A percentile compares a stretch with the other conserved stretches of the same genome.
phyloP scores from a whole-genome alignment of 2,113 vertebrate genomes.

The Varanus salvator region DNA sequence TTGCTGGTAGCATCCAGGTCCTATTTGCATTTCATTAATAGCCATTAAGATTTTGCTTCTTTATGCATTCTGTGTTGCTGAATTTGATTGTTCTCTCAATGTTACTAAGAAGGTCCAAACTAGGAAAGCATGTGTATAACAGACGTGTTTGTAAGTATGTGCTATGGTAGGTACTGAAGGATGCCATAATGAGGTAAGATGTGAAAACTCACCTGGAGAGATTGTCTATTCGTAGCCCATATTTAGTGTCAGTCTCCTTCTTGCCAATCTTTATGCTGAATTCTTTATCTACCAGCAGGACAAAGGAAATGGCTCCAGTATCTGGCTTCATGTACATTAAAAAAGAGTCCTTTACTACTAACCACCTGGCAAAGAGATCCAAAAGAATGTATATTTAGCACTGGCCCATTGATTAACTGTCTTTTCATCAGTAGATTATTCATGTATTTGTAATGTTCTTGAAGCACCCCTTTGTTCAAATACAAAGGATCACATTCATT shows the following conservation, averaged over 20 bases:
- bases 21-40: neutral
- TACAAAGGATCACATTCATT: neutral
- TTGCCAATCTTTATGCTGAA: constrained; percentile 94
- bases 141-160: neutral
- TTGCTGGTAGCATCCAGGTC: neutral
- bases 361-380: constrained; percentile 82
- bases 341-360: constrained; percentile 97
- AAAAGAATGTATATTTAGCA: neutral
- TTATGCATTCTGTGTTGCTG: neutral
- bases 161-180: neutral
- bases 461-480: neutral
- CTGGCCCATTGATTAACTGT: neutral
- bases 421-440: neutral
- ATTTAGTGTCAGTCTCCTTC: constrained; percentile 92
- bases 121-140: neutral
- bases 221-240: constrained; percentile 92
- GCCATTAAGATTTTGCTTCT: neutral
- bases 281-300: constrained; percentile 92
- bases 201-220: constrained; percentile 85
- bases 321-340: constrained; percentile 95
- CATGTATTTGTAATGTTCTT: neutral
- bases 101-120: neutral
- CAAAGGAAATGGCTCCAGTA: constrained; percentile 89
- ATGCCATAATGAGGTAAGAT: neutral
- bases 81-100: neutral